A percentile compares a stretch with the other conserved stretches of the same genome.
Conservation (phyloP, 2,113 vertebrate species). For the Microcebus ravelobensis region DNA sequence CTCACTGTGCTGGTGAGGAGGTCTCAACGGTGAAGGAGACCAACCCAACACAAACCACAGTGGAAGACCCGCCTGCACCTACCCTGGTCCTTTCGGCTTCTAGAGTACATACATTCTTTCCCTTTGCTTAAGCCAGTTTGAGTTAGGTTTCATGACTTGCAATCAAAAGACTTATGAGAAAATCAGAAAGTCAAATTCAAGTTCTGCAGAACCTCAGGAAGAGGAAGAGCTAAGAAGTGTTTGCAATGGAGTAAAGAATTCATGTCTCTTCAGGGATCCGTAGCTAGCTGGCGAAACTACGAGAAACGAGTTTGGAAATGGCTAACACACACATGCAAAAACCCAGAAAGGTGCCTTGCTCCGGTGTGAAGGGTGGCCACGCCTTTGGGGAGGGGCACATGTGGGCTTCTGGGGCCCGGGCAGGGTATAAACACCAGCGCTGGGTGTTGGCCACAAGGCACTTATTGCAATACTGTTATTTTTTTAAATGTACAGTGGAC, state of each 20-base stretch:
- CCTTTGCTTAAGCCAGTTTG: not conserved
- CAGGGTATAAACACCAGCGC: not conserved
- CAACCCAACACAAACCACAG: not conserved
- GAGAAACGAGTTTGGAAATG: not conserved
- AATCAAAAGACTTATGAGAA: not conserved
- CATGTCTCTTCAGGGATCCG: not conserved
- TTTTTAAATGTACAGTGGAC: not conserved
- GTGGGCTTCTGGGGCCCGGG: accelerated
- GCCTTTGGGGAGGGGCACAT: not conserved
- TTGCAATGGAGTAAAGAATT: not conserved
- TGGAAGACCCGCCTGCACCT: not conserved
- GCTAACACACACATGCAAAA: not conserved
- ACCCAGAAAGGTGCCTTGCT: not conserved
- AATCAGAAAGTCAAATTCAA: not conserved
- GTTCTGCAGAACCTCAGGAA: not conserved
- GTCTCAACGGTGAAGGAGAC: not conserved
- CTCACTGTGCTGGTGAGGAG: not conserved
- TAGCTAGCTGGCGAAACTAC: not conserved
- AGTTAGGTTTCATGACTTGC: not conserved
- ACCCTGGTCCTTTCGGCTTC: not conserved
- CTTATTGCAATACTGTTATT: not conserved
- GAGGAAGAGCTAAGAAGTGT: not conserved
- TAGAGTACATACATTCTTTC: not conserved
- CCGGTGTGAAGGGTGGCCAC: not conserved
- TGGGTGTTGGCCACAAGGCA: not conserved